A percentile compares a stretch with the other conserved stretches of the same genome.
These are phyloP conservation scores for Chaenodraco wilsoni DNA, from an alignment of 2,797 vertebrate genomes.

Conservation along the genomic window DNA sequence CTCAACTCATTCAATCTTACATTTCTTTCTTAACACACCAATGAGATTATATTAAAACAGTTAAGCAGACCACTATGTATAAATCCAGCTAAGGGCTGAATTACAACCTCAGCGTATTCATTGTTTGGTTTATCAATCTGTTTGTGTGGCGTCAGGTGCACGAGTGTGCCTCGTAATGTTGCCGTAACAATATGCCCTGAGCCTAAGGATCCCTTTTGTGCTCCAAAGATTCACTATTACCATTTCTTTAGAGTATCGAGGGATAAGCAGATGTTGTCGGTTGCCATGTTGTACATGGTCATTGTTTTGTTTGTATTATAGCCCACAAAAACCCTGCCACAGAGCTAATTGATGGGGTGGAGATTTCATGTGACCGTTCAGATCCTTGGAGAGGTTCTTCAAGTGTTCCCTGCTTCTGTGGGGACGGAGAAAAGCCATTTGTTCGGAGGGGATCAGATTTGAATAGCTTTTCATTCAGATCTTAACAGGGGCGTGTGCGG, in stretches of 20 bases:
- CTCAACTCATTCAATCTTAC: slow-evolving; percentile 13
- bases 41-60: slow-evolving; percentile 41
- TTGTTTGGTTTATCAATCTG: slow-evolving; percentile 49
- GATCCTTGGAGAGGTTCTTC: slow-evolving; percentile 80
- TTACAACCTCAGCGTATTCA: slow-evolving; percentile 37
- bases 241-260: slow-evolving; percentile 78
- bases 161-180: slow-evolving; percentile 52
- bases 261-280: slow-evolving; percentile 71
- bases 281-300: slow-evolving; percentile 76
- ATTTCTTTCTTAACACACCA: slow-evolving; percentile 18
- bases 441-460: slow-evolving; percentile 78
- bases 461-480: slow-evolving; percentile 79
- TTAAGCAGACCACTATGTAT: slow-evolving; percentile 36
- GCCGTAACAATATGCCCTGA: slow-evolving; percentile 59
- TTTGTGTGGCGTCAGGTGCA: slow-evolving; percentile 71
- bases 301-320: slow-evolving; percentile 82
- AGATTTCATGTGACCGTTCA: slow-evolving; percentile 68
- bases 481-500: slow-evolving; percentile 72
- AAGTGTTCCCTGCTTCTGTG: slow-evolving; percentile 75
- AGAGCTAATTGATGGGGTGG: slow-evolving; percentile 80
- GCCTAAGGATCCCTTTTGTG: slow-evolving; percentile 68
- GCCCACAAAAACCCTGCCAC: slow-evolving; percentile 69
- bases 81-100: slow-evolving; percentile 48
- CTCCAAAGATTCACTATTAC: slow-evolving; percentile 68
- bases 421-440: slow-evolving; percentile 81